phyloP scores from a whole-genome alignment of 2,797 vertebrate genomes.

The Galago senegalensis region DNA sequence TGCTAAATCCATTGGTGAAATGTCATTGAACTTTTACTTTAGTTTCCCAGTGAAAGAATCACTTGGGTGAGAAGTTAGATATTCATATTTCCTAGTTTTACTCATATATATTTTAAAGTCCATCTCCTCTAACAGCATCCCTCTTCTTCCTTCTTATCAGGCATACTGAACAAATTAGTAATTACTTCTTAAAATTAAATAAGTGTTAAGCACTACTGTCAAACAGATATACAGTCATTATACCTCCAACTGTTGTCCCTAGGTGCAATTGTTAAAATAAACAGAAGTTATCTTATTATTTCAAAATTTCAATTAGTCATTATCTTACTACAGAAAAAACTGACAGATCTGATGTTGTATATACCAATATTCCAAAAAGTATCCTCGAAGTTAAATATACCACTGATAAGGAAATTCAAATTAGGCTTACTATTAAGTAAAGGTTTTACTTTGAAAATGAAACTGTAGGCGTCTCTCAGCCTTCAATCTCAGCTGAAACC shows the following conservation, averaged over 20 bases:
- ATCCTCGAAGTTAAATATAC: slow-evolving; percentile 11
- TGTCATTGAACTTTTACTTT: slow-evolving; percentile 34
- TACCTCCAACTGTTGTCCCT: slow-evolving; percentile 27
- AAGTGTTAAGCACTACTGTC: slow-evolving; percentile 4
- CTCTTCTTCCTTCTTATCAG: slow-evolving; percentile 3
- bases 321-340: background rate
- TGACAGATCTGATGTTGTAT: background rate
- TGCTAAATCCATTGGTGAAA: slow-evolving; percentile 34
- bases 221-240: slow-evolving; percentile 31
- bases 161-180: slow-evolving; percentile 39
- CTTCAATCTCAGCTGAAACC: slow-evolving; percentile 30
- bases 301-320: slow-evolving; percentile 49
- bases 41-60: slow-evolving; percentile 52
- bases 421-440: slow-evolving; percentile 13
- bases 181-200: slow-evolving; percentile 63
- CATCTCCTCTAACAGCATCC: slow-evolving; percentile 28
- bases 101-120: slow-evolving; percentile 65
- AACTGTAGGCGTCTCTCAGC: background rate
- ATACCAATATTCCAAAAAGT: slow-evolving; percentile 56
- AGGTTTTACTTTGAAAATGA: slow-evolving; percentile 65
- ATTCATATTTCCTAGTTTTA: background rate
- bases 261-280: slow-evolving; percentile 70
- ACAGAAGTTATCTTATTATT: background rate
- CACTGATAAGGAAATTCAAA: slow-evolving; percentile 34
- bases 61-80: slow-evolving; percentile 40